Evolutionary conservation across 2,888 invertebrate species (phyloP).

Genomic region (Camponotus fellah): DNA sequence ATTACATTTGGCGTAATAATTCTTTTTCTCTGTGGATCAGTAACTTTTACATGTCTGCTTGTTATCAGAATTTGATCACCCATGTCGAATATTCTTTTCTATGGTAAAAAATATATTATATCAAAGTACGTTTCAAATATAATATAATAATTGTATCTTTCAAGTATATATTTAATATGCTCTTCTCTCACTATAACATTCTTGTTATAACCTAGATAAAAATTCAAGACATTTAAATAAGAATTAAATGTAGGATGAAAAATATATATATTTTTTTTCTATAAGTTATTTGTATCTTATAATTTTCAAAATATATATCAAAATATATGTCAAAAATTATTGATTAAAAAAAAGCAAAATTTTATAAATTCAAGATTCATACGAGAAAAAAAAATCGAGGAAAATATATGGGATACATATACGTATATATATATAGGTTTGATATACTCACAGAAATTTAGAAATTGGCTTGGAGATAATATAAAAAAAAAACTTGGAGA

Average conservation of each 20-base stretch:
- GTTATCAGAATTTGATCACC: neutral
- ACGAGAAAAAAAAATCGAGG: neutral
- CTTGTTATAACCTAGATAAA: slow-evolving; percentile 33
- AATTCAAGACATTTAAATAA: neutral
- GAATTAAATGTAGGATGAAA: neutral
- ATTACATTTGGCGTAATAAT: slow-evolving; percentile 19
- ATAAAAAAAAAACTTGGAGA: neutral
- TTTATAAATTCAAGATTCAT: neutral
- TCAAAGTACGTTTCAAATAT: neutral
- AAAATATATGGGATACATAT: neutral
- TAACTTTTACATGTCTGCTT: neutral
- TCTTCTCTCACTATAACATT: neutral
- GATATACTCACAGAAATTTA: slow-evolving; percentile 32
- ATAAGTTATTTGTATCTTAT: neutral
- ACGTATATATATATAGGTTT: neutral
- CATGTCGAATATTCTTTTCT: slow-evolving; percentile 1
- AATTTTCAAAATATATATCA: neutral
- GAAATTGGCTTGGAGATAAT: neutral
- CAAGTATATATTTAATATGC: neutral
- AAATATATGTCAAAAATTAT: neutral
- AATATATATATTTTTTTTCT: neutral
- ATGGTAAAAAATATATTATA: neutral
- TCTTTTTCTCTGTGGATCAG: neutral
- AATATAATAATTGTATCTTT: neutral
- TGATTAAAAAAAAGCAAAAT: neutral